Evolutionary conservation across 2,113 vertebrate species (phyloP), one percentile per base, ranked within the genome.

Genomic region (Caloenas nicobarica): DNA sequence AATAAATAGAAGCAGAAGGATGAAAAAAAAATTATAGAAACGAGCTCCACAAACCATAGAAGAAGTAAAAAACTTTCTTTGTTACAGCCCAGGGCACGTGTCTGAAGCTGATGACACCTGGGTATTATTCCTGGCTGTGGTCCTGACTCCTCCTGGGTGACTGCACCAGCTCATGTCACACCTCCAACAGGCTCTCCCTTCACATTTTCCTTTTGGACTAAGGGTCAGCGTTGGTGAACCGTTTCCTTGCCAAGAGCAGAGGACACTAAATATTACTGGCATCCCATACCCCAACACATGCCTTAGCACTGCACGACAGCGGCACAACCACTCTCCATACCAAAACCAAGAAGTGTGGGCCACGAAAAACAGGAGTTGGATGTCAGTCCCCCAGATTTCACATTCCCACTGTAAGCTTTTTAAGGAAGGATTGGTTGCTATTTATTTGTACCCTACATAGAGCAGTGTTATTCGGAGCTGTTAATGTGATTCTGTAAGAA

Each of bases 71-170:
- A 81, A 13, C 5, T 48, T 81, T 77, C 57, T 81, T 58, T 91
- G 53, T 69, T 89, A 68, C 34, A 87, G 84, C 24, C 61, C 56
- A 65, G 57, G 71, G 24, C 80, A 92, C 0, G 0, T 24, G n/a
- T 24, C 61, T 84, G 77, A 74, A 84, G 74, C 38, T 79, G 89
- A 36, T 56, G 84, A 87, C 61, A 91, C 89, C 83, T 72, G 62
- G 50, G 22, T 85, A 53, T 88, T 91, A 92, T 79, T 89, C 58
- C 89, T 95, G 91, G 76, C 82, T 86, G 50, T 42, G 38, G 25
- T 56, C 33, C 83, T 57, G 29, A 56, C 64, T 88, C 76, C 65
- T 89, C 25, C 65, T 70, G 69, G 48, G 72, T 57, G 71, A 91
- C 48, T 72, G 85, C 70, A 82, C 26, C 66, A 85, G 29, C 10